Conservation (phyloP, 2,113 vertebrate species). For the Dicaeum eximium region DNA sequence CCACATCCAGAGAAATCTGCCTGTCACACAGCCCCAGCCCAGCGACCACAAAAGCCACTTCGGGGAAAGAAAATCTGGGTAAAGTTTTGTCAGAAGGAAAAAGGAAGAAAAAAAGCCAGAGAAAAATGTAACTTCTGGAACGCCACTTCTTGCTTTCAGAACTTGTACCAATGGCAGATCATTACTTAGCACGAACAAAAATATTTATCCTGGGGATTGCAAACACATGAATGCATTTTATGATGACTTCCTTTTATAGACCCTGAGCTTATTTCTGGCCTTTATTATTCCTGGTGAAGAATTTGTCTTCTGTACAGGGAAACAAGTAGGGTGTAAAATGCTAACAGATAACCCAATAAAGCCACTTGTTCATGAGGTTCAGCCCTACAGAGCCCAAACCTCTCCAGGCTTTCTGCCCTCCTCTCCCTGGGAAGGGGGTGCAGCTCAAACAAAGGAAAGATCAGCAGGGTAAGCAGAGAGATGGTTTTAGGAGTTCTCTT, state of each 20-base stretch:
- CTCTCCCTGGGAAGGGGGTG: not conserved
- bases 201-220: not conserved
- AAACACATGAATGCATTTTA: not conserved
- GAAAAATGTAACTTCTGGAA: not conserved
- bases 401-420: accelerated
- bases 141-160: not conserved
- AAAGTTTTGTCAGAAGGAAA: not conserved
- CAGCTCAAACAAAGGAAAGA: not conserved
- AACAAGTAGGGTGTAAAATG: not conserved
- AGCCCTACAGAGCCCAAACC: accelerated
- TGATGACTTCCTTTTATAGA: not conserved
- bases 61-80: not conserved
- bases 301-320: not conserved
- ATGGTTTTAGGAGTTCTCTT: not conserved
- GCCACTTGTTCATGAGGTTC: accelerated
- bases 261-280: not conserved
- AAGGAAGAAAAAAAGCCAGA: accelerated
- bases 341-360: not conserved
- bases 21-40: not conserved
- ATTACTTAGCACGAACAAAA: not conserved
- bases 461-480: not conserved
- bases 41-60: accelerated
- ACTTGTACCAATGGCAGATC: not conserved
- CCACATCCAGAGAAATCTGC: not conserved
- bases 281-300: not conserved